Conservation (phyloP, 2,797 vertebrate species). For the Enteromius anoplus region DNA sequence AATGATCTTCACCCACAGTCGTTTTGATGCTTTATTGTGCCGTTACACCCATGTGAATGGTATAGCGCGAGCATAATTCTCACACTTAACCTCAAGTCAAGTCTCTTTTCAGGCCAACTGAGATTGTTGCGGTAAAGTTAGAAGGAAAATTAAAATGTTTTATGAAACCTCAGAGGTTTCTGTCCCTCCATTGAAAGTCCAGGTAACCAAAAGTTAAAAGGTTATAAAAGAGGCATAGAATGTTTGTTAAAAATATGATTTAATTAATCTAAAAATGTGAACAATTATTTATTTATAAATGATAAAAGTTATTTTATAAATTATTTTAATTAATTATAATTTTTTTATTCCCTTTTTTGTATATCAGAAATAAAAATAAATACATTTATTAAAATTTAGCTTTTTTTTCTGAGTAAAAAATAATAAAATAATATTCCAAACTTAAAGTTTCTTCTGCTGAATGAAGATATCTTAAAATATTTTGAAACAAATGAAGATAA, state of each 20-base stretch:
- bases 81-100: constrained; percentile 11
- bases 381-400: background rate
- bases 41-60: constrained; percentile 54
- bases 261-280: too few species aligned
- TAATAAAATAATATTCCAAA: background rate
- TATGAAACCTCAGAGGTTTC: constrained; percentile 1
- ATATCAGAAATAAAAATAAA: background rate
- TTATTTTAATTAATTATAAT: too few species aligned
- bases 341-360: background rate
- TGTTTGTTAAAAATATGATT: too few species aligned
- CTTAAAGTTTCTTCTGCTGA: background rate
- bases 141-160: background rate
- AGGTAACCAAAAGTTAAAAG: background rate
- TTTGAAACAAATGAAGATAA: background rate
- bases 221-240: background rate
- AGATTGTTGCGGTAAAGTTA: background rate
- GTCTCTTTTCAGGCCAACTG: constrained; percentile 18
- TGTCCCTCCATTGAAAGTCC: background rate
- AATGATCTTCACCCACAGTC: constrained; percentile 44
- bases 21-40: constrained; percentile 42
- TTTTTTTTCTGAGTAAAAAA: too few species aligned
- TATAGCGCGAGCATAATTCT: constrained; percentile 13
- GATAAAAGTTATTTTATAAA: too few species aligned
- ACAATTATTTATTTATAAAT: too few species aligned
- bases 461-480: background rate